Evolutionary conservation across 1,140 invertebrate species (phyloP), one percentile per base, ranked within the genome.

Genomic region (Calosoma granatense): DNA sequence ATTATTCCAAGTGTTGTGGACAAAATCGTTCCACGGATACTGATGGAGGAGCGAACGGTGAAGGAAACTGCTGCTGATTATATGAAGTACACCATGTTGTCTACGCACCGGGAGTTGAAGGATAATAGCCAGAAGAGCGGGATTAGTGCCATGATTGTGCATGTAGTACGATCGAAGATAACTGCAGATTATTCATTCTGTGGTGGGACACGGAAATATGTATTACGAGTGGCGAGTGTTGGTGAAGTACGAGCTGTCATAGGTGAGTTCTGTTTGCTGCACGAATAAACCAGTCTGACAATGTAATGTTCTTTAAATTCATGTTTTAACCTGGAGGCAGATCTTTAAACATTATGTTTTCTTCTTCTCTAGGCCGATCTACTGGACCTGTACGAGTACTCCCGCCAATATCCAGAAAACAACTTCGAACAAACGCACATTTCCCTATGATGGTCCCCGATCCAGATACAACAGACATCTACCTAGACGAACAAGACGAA

Each of bases 41-140:
- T 90, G 9, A 67, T 89, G 9, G 87, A 90, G 70, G 88, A 91
- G 70, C 78, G 83, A 61, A 85, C 87, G 0, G 81, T 90, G 1
- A 85, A 88, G 66, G 87, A 90, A 68, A 86, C 86, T 0, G 78
- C 83, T 0, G 79, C 77, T 59, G 87, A 90, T 58, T 92, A 91
- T 60, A 79, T 92, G 75, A 91, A 90, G 67, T 90, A 88, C 65
- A 90, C 88, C 1, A 74, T 90, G 51, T 71, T 90, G 3, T 81
- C 87, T 17, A 83, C 86, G 0, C 86, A 88, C 60, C 80, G 84
- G 53, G 85, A 88, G 61, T 71, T 89, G 21, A 85, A 83, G 61
- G 83, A 86, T 60, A 83, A 82, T 59, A 82, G 81, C 0, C 81
- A 85, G 65, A 83, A 76, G 64, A 82, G 82, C 62, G 84, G 84